Evolutionary conservation across 2,797 vertebrate species (phyloP), one percentile per base, ranked within the genome.

Genomic region (Poecilia picta): DNA sequence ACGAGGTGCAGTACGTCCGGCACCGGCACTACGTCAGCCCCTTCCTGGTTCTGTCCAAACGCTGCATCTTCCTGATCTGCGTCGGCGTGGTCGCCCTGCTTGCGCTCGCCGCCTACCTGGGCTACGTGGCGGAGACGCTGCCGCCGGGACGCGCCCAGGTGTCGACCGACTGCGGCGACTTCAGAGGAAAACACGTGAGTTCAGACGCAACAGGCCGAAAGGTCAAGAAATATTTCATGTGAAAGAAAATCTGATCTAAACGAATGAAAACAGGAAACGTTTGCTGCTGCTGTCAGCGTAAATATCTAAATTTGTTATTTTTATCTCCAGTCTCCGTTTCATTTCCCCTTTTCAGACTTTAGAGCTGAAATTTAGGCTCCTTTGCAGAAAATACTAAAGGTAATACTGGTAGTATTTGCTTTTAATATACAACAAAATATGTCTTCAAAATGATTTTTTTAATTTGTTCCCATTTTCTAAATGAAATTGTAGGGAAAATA

Each of bases 11-110:
- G 77, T 95, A 94, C 6, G 93, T 88, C 3, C 91, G 77, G 0
- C 94, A 88, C 89, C 81, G 95, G 11, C 82, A 92, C 77, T 96
- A 95, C 82, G 75, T 94, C 88, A 95, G 91, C 87, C 95, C 95
- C 4, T 91, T 95, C 79, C 87, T 94, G 86, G 90, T 94, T 23
- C 87, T 95, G 25, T 95, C 95, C 72, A 83, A 91, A 0, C 95
- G 92, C 82, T 95, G 93, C 86, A 92, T 96, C 78, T 55, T 92
- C 75, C 78, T 95, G 74, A 92, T 96, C 79, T 79, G 78, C 76
- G 77, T 93, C 0, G 85, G 62, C 0, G 92, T 96, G 10, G 2
- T 92, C 0, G 12, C 76, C 0, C 91, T 97, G 81, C 94, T 96
- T 31, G 5, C 73, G 0, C 80, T 96, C 4, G 95, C 94, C 31